Evolutionary conservation across 2,797 vertebrate genomes (phyloP).

Genomic region (Pterois miles): DNA sequence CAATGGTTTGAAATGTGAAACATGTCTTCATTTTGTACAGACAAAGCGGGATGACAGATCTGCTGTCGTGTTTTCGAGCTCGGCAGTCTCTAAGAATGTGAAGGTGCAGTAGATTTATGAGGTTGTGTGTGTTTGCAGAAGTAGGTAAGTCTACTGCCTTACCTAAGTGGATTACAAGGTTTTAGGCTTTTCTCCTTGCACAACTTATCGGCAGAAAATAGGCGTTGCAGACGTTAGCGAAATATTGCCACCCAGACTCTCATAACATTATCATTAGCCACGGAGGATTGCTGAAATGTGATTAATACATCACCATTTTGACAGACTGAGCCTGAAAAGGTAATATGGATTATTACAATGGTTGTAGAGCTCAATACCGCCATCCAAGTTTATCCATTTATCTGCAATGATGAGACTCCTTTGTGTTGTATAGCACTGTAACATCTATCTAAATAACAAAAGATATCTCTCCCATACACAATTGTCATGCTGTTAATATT

Average conservation of each 20-base stretch:
- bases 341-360: slow-evolving; percentile 85
- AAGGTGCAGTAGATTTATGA: slow-evolving; percentile 74
- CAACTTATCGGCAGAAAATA: slow-evolving; percentile 82
- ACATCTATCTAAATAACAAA: slow-evolving; percentile 87
- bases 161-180: slow-evolving; percentile 84
- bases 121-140: slow-evolving; percentile 78
- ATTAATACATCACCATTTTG: slow-evolving; percentile 85
- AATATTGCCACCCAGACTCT: slow-evolving; percentile 78
- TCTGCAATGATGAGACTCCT: slow-evolving; percentile 84
- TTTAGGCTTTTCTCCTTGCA: slow-evolving; percentile 83
- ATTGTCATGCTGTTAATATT: slow-evolving; percentile 83
- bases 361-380: slow-evolving; percentile 82
- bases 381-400: slow-evolving; percentile 87
- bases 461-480: slow-evolving; percentile 75
- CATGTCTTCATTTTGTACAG: slow-evolving; percentile 61
- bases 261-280: slow-evolving; percentile 82
- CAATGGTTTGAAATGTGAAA: slow-evolving; percentile 59
- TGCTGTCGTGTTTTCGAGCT: slow-evolving; percentile 39
- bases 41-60: slow-evolving; percentile 46
- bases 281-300: slow-evolving; percentile 83
- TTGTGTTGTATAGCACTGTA: slow-evolving; percentile 82
- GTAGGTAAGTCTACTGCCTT: slow-evolving; percentile 78
- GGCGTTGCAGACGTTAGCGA: slow-evolving; percentile 76
- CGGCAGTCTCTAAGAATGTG: slow-evolving; percentile 52
- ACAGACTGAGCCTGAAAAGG: slow-evolving; percentile 84